Percentiles rank a stretch among this genome's conserved stretches.
phyloP scores from a whole-genome alignment of 2,888 invertebrate genomes.

The Clanis bilineata region DNA sequence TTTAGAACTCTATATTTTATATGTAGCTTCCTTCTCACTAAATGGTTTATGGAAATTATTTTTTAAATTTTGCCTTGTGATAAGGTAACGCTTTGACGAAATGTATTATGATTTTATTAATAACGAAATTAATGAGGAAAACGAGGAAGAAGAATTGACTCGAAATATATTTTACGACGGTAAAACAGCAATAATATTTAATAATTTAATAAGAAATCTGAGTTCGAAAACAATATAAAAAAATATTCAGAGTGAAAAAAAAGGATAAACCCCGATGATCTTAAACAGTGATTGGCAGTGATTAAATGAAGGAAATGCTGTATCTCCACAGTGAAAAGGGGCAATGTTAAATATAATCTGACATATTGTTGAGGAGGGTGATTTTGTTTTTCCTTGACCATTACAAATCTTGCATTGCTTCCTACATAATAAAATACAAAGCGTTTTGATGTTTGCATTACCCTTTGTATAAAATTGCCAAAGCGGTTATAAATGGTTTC shows the following conservation, averaged over 20 bases:
- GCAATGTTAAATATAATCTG: background rate
- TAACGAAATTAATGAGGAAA: too few species aligned
- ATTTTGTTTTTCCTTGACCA: constrained; percentile 2
- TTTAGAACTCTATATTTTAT: background rate
- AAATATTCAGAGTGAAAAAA: background rate
- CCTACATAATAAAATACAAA: background rate
- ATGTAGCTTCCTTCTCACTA: background rate
- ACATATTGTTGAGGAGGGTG: constrained; percentile 7
- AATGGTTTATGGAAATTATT: too few species aligned
- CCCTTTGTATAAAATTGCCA: background rate
- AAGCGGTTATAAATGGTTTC: background rate
- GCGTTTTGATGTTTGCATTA: background rate
- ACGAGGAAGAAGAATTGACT: too few species aligned
- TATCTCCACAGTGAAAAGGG: background rate
- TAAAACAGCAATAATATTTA: too few species aligned
- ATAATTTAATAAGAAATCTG: too few species aligned
- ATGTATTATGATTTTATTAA: too few species aligned
- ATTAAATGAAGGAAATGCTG: background rate
- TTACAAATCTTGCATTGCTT: background rate
- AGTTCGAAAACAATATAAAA: background rate
- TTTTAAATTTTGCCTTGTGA: too few species aligned
- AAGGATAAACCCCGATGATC: background rate
- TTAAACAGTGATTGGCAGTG: constrained; percentile 8
- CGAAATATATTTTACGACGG: too few species aligned
- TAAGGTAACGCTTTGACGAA: too few species aligned